phyloP scores from a whole-genome alignment of 2,113 vertebrate species.

The Cochlearius cochlearius region DNA sequence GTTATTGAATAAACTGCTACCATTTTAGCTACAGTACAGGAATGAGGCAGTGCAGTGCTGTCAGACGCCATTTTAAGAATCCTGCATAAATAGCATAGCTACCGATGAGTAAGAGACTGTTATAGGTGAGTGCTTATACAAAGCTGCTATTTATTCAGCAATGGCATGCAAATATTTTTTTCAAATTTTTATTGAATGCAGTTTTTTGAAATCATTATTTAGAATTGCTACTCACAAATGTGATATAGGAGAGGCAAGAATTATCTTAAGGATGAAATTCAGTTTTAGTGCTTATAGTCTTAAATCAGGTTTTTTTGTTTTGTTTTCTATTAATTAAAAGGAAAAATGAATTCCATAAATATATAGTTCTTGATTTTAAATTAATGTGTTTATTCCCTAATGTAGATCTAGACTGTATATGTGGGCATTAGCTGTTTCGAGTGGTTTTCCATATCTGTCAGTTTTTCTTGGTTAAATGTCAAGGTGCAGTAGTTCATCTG shows the following conservation, averaged over 20 bases:
- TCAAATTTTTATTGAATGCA: constrained; percentile 72
- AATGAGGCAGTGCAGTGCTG: constrained; percentile 80
- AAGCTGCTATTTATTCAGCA: constrained; percentile 75
- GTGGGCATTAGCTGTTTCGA: constrained; percentile 64
- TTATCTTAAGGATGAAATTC: constrained; percentile 65
- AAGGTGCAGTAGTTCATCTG: constrained; percentile 69
- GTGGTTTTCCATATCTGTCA: constrained; percentile 69
- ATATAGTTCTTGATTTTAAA: constrained; percentile 60
- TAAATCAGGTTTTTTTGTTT: constrained; percentile 26
- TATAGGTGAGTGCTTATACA: constrained; percentile 84
- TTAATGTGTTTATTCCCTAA: constrained; percentile 47
- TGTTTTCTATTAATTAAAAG: constrained; percentile 43
- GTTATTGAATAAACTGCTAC: constrained; percentile 81
- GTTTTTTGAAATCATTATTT: constrained; percentile 68
- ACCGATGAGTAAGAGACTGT: constrained; percentile 83
- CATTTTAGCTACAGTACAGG: constrained; percentile 83
- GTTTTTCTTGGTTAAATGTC: constrained; percentile 76
- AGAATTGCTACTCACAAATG: constrained; percentile 62
- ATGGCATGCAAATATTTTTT: constrained; percentile 71
- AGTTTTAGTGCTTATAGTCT: constrained; percentile 59
- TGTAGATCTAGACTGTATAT: constrained; percentile 46
- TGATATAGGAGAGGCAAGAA: constrained; percentile 61
- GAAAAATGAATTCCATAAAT: constrained; percentile 55
- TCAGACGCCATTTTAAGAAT: constrained; percentile 87
- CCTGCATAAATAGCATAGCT: constrained; percentile 86